Percentiles rank a stretch among this genome's conserved stretches.
phyloP scores from a whole-genome alignment of 1,140 invertebrate genomes.

The Drosophila murphyi region DNA sequence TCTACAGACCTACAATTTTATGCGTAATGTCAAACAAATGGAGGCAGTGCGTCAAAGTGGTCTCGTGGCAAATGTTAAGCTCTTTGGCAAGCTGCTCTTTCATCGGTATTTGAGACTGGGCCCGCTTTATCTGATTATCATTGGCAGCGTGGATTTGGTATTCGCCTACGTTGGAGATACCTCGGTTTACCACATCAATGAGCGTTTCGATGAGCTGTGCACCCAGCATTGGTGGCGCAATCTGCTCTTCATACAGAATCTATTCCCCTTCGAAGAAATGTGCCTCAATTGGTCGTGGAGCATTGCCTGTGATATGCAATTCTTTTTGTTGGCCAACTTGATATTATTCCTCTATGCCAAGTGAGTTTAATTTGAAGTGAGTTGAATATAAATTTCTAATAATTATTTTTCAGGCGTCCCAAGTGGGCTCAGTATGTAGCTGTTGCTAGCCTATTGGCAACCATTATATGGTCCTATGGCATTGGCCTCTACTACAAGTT shows the following conservation, averaged over 20 bases:
- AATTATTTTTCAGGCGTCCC: conserved; percentile 45
- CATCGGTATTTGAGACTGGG: conserved; percentile 84
- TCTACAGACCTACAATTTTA: conserved; percentile 80
- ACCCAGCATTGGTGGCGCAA: conserved; percentile 88
- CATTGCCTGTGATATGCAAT: conserved; percentile 92
- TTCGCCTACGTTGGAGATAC: conserved; percentile 85
- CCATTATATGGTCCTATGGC: conserved; percentile 64
- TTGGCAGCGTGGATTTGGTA: conserved; percentile 85
- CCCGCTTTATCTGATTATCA: conserved; percentile 86
- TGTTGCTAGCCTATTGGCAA: conserved; percentile 43
- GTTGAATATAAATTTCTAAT: not conserved
- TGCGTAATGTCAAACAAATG: conserved; percentile 72
- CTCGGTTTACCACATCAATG: conserved; percentile 85
- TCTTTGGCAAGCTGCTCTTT: conserved; percentile 75
- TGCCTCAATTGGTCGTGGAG: conserved; percentile 94
- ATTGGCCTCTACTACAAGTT: conserved; percentile 65
- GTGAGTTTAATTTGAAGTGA: conserved; percentile 70
- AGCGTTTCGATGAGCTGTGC: conserved; percentile 85
- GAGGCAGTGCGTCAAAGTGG: conserved; percentile 66
- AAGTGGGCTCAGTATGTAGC: conserved; percentile 51
- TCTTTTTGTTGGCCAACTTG: conserved; percentile 87
- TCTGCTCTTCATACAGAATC: conserved; percentile 88
- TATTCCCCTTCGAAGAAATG: conserved; percentile 85
- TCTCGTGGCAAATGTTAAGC: conserved; percentile 57
- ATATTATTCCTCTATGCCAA: conserved; percentile 86